A percentile compares a stretch with the other conserved stretches of the same genome.
Evolutionary conservation across 2,113 vertebrate genomes (phyloP).

Genomic region (Athene noctua): DNA sequence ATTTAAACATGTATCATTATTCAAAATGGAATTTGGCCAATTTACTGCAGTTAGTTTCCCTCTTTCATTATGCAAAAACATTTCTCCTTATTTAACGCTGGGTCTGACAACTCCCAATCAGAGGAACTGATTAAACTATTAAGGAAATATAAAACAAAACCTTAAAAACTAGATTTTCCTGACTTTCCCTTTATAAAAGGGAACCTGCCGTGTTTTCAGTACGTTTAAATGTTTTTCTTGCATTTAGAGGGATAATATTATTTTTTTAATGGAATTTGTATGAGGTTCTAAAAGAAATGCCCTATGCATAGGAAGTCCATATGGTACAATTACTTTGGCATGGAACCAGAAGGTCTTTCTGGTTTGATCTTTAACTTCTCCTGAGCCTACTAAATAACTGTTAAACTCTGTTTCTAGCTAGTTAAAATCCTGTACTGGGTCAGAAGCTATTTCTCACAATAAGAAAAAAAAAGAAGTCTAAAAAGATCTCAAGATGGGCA

Average conservation of each 20-base stretch:
- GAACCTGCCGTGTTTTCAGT: not conserved
- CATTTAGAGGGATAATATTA: constrained; percentile 8
- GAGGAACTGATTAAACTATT: constrained; percentile 4
- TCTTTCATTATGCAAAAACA: not conserved
- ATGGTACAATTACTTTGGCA: not conserved
- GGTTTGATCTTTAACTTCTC: constrained; percentile 23
- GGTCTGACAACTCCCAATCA: not conserved
- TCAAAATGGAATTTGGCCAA: not conserved
- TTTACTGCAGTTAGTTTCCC: not conserved
- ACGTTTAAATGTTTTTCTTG: not conserved
- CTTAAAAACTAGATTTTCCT: constrained; percentile 15
- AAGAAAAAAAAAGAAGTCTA: not conserved
- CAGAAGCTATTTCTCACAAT: not conserved
- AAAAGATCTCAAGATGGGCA: not conserved
- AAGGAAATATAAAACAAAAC: not conserved
- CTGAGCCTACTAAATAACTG: constrained; percentile 17
- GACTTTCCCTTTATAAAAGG: not conserved
- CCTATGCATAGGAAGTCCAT: not conserved
- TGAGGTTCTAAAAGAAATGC: not conserved
- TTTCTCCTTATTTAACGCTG: not conserved
- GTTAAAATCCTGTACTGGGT: constrained; percentile 22
- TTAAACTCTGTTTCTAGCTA: constrained; percentile 23
- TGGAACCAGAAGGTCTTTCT: not conserved
- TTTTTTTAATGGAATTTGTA: not conserved
- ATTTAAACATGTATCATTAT: not conserved